Percentiles rank a stretch among this genome's conserved stretches.
phyloP scores from a whole-genome alignment of 2,797 vertebrate species.

The Rhinoraja longicauda region DNA sequence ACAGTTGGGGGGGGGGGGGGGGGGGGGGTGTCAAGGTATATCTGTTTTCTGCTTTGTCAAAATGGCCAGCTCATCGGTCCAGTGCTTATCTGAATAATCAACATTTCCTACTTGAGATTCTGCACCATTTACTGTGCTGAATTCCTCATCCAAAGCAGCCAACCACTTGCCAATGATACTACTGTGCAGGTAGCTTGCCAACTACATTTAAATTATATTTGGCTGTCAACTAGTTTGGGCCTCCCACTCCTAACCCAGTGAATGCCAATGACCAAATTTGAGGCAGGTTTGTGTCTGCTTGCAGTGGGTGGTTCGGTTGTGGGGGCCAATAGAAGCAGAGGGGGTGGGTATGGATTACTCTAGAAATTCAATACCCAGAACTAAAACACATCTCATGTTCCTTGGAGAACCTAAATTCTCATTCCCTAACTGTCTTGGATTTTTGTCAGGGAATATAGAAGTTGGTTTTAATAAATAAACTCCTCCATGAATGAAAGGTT shows the following conservation, averaged over 20 bases:
- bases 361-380: background rate
- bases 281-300: background rate
- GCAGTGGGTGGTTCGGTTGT: background rate
- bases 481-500: background rate
- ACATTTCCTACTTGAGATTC: background rate
- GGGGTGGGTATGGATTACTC: background rate
- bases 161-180: background rate
- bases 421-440: background rate
- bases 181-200: background rate
- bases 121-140: background rate
- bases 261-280: background rate
- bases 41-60: background rate
- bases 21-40: background rate
- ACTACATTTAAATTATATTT: background rate
- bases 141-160: background rate
- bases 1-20: background rate
- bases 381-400: background rate
- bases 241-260: background rate
- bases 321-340: too few species aligned
- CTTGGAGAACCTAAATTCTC: background rate
- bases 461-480: background rate
- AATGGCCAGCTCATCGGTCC: background rate
- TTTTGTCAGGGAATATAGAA: background rate
- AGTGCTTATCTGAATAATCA: background rate
- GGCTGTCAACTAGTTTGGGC: background rate